Conservation (phyloP, 2,113 vertebrate species). For the Motacilla alba region DNA sequence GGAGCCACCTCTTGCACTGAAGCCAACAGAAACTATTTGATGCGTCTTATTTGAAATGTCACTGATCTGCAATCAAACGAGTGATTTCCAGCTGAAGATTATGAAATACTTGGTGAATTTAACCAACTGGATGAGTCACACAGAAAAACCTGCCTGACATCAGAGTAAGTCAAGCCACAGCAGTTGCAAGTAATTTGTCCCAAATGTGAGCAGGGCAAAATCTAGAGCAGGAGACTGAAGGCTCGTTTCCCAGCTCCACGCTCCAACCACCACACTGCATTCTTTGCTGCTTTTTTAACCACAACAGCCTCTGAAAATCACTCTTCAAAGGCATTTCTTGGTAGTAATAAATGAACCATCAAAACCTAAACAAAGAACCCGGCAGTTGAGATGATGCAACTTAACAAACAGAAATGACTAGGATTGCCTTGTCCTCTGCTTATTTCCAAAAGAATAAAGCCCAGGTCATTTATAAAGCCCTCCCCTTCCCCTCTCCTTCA, state of each 20-base stretch:
- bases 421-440: neutral
- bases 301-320: neutral
- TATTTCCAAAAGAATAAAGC: constrained; percentile 39
- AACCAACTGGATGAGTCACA: constrained; percentile 10
- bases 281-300: constrained; percentile 6
- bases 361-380: constrained; percentile 40
- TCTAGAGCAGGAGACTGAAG: neutral
- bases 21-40: neutral
- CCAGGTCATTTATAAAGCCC: constrained; percentile 36
- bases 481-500: neutral
- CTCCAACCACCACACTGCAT: neutral
- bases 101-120: neutral
- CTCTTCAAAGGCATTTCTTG: constrained; percentile 39
- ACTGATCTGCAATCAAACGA: neutral
- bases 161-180: constrained; percentile 22
- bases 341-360: constrained; percentile 54
- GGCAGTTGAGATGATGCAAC: neutral
- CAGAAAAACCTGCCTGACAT: constrained; percentile 14
- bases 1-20: neutral
- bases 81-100: constrained; percentile 22
- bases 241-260: neutral
- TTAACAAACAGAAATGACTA: constrained; percentile 28
- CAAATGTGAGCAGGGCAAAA: constrained; percentile 22
- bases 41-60: neutral
- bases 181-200: constrained; percentile 47